A percentile compares a stretch with the other conserved stretches of the same genome.
Evolutionary conservation across 2,888 invertebrate genomes (phyloP).

Genomic region (Ectropis crepuscularia): DNA sequence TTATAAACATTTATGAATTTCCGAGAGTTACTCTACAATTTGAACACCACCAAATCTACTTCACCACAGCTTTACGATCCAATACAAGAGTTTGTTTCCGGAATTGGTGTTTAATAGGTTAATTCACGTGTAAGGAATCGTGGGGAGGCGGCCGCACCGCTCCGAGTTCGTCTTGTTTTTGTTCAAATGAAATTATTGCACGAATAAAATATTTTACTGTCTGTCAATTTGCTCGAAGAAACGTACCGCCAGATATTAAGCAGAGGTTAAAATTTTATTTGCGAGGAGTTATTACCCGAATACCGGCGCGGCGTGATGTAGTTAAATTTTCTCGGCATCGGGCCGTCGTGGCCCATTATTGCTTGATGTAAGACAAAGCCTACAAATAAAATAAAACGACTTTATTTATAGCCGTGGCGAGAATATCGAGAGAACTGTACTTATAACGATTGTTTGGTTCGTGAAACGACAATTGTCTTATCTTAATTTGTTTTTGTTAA

Average conservation of each 20-base stretch:
- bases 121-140: slow-evolving; percentile 80
- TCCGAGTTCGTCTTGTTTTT: slow-evolving; percentile 69
- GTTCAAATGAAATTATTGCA: slow-evolving; percentile 82
- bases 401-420: slow-evolving; percentile 67
- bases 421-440: slow-evolving; percentile 47
- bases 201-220: slow-evolving; percentile 83
- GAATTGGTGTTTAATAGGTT: slow-evolving; percentile 77
- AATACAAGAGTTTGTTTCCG: slow-evolving; percentile 67
- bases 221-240: slow-evolving; percentile 80
- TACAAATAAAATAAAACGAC: slow-evolving; percentile 71
- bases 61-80: slow-evolving; percentile 60
- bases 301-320: slow-evolving; percentile 50
- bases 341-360: slow-evolving; percentile 65
- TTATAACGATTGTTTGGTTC: slow-evolving; percentile 44
- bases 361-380: slow-evolving; percentile 74
- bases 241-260: slow-evolving; percentile 77
- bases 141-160: slow-evolving; percentile 50
- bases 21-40: slow-evolving; percentile 46
- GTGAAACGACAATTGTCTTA: slow-evolving; percentile 20
- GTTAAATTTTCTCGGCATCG: slow-evolving; percentile 66
- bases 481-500: slow-evolving; percentile 5
- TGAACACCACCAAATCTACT: slow-evolving; percentile 48
- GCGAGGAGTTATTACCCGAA: slow-evolving; percentile 70
- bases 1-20: no score
- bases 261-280: slow-evolving; percentile 84